Evolutionary conservation across 2,888 invertebrate genomes (phyloP).

Genomic region (Argynnis bischoffii): DNA sequence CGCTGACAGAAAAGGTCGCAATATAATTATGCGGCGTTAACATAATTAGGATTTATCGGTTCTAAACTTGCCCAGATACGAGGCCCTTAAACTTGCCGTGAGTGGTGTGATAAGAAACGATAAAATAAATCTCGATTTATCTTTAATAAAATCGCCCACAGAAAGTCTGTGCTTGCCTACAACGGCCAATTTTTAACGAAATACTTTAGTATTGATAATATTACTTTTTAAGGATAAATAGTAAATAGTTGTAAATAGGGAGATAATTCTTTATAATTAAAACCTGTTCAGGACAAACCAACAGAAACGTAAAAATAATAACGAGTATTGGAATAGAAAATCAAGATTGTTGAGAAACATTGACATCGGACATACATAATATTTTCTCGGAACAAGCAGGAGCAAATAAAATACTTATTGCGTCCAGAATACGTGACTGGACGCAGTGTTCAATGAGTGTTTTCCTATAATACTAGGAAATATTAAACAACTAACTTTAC

Average conservation of each 20-base stretch:
- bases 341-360: slow-evolving; percentile 22
- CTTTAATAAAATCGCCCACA: no score
- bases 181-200: neutral
- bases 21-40: slow-evolving; percentile 40
- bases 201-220: neutral
- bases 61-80: slow-evolving; percentile 21
- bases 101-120: neutral
- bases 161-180: no score
- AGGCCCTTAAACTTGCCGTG: slow-evolving; percentile 1
- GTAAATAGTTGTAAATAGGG: neutral
- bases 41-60: slow-evolving; percentile 43
- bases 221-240: slow-evolving; percentile 8
- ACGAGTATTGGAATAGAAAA: slow-evolving; percentile 17
- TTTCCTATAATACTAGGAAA: slow-evolving; percentile 27
- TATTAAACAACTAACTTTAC: slow-evolving; percentile 11
- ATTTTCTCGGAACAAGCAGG: slow-evolving; percentile 24
- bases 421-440: slow-evolving; percentile 26
- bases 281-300: slow-evolving; percentile 14
- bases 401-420: slow-evolving; percentile 24
- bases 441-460: slow-evolving; percentile 10
- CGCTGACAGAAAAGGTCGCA: slow-evolving; percentile 45
- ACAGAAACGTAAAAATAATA: slow-evolving; percentile 13
- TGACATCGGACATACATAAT: slow-evolving; percentile 18
- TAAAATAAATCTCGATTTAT: neutral
- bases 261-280: slow-evolving; percentile 1